Evolutionary conservation across 2,888 invertebrate genomes (phyloP), one percentile per base, ranked within the genome.

Genomic region (Oscheius sp.): DNA sequence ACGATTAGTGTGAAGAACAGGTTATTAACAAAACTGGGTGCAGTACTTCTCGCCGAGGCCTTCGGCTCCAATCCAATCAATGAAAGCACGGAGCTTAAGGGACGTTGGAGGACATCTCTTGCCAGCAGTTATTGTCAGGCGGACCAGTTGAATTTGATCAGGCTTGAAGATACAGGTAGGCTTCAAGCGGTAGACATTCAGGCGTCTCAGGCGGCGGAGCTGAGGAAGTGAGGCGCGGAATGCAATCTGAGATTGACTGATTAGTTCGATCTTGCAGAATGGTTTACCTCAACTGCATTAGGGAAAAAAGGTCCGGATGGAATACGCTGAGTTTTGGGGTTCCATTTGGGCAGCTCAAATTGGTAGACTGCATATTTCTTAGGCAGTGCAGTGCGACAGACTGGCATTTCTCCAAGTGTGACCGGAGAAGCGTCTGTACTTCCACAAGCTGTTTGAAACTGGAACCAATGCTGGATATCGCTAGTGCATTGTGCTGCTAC

Each of bases 391-490:
- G 68, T 51, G 35, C 68, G 53, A 21, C 35, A 32, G 33, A 53
- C 32, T 33, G 55, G 55, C 68, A 68, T 68, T 68, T 68, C 68
- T 55, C 55, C 53, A 5, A 53, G 21, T 2, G 53, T 37, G 35
- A 10, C 33, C 7, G 55, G 75, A 33, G 76, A 55, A 55, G 76
- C 74, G 60, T 77, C 78, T 3, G 76, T 72, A 29, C 78, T 80
- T n/a, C 79, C 77, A 58, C 73, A 73, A 35, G 79, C 76, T 33
- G 79, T 74, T 63, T 81, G 80, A 59, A 79, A 81, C 11, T 73
- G 75, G 66, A 81, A 81, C 80, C 80, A 81, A 68, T 77, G 77
- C 32, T 73, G 57, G 47, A 81, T 76, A 51, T 81, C 80, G 59
- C 75, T 81, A 10, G 80, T 81, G 51, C 71, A 65, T 51, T 81